phyloP scores from a whole-genome alignment of 1,140 invertebrate genomes.

The Diabrotica virgifera region DNA sequence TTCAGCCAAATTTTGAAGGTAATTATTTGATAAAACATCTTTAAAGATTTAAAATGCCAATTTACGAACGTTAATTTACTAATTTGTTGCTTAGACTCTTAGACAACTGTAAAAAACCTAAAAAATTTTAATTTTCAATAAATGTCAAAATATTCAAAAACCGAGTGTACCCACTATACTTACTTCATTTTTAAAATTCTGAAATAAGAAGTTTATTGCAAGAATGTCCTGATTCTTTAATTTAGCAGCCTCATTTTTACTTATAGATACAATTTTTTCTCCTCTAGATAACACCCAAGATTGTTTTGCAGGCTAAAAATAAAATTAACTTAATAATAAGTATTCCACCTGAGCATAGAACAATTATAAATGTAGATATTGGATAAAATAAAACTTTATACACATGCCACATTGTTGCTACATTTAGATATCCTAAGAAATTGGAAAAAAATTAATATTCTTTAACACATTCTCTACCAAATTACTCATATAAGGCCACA shows the following conservation, averaged over 20 bases:
- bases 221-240: slow-evolving; percentile 33
- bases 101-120: too few species aligned
- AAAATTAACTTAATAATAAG: background rate
- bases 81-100: too few species aligned
- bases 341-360: background rate
- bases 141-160: too few species aligned
- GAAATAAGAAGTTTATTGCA: slow-evolving; percentile 35
- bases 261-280: slow-evolving; percentile 17
- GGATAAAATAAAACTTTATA: background rate
- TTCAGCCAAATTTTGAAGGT: too few species aligned
- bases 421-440: too few species aligned
- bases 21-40: too few species aligned
- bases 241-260: slow-evolving; percentile 20
- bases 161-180: background rate
- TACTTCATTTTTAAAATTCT: slow-evolving; percentile 33
- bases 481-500: too few species aligned
- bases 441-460: too few species aligned
- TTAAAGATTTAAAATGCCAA: too few species aligned
- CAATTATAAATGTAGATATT: background rate
- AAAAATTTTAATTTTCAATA: too few species aligned
- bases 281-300: slow-evolving; percentile 20
- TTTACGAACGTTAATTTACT: too few species aligned
- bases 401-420: background rate
- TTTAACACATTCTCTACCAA: too few species aligned
- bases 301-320: slow-evolving; percentile 13